Conservation (phyloP, 2,888 invertebrate species). For the Macrosiphum euphorbiae region DNA sequence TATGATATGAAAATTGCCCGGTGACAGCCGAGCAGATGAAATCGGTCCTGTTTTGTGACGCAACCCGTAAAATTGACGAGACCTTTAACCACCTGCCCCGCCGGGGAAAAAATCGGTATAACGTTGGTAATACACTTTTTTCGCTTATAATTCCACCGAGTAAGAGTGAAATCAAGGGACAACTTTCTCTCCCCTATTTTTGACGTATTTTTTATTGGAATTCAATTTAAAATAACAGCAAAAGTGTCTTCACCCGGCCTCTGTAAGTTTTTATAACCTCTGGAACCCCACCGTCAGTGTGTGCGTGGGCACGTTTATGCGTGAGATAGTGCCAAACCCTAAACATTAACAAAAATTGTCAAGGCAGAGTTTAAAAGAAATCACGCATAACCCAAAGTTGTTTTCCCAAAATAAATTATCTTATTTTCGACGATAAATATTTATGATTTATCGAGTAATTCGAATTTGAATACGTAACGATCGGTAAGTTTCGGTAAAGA, state of each 20-base stretch:
- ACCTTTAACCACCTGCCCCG: neutral
- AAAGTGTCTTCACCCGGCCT: slow-evolving; percentile 37
- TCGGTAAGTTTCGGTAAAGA: neutral
- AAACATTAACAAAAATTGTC: slow-evolving; percentile 47
- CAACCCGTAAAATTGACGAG: slow-evolving; percentile 56
- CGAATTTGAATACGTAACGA: slow-evolving; percentile 57
- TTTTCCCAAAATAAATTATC: slow-evolving; percentile 39
- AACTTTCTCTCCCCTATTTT: slow-evolving; percentile 17
- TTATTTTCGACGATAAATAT: slow-evolving; percentile 32
- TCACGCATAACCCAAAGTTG: neutral
- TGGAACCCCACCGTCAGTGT: neutral
- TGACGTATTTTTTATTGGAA: slow-evolving; percentile 49
- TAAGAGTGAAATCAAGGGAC: neutral
- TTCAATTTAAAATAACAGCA: slow-evolving; percentile 45
- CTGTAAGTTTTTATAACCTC: slow-evolving; percentile 9
- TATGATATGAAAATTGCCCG: slow-evolving; percentile 56
- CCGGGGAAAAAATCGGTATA: neutral
- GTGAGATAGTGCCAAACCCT: neutral
- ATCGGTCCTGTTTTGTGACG: slow-evolving; percentile 32
- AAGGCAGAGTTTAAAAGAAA: slow-evolving; percentile 8
- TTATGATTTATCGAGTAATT: neutral
- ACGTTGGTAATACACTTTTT: slow-evolving; percentile 30
- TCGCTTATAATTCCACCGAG: slow-evolving; percentile 26
- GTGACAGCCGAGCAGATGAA: slow-evolving; percentile 15
- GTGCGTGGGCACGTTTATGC: neutral